Evolutionary conservation across 2,888 invertebrate genomes (phyloP).

Genomic region (Cylindroiulus punctatus): DNA sequence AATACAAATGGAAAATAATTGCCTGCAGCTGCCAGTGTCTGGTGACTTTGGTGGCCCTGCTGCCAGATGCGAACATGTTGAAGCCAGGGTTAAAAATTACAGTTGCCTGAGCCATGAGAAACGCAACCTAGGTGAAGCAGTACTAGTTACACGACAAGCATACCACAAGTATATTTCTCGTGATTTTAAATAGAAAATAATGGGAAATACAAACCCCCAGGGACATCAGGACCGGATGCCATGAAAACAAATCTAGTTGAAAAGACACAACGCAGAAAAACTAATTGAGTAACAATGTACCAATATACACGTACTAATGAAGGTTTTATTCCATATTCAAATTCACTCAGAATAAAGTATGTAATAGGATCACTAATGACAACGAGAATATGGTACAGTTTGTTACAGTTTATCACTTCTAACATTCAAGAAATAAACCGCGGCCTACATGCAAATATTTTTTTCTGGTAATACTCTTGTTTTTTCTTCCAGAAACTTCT

Average conservation of each 20-base stretch:
- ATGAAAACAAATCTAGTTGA: conserved; percentile 48
- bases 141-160: not conserved
- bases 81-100: conserved; percentile 42
- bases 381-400: no score
- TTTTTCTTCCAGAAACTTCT: no score
- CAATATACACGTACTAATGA: no score
- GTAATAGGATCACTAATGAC: no score
- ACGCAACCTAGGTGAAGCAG: not conserved
- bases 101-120: conserved; percentile 35
- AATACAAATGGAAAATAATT: not conserved
- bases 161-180: no score
- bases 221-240: conserved; percentile 51
- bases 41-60: not conserved
- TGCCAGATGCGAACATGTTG: not conserved
- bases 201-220: conserved; percentile 46
- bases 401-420: no score
- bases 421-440: no score
- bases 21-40: conserved; percentile 49
- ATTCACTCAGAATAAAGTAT: no score
- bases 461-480: no score
- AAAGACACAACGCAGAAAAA: not conserved
- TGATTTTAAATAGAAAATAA: not conserved
- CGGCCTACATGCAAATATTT: no score
- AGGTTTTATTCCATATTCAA: no score
- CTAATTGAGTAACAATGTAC: not conserved